These are phyloP conservation scores for Corbicula japonica DNA, from an alignment of 2,888 invertebrate species.

Conservation along the genomic window DNA sequence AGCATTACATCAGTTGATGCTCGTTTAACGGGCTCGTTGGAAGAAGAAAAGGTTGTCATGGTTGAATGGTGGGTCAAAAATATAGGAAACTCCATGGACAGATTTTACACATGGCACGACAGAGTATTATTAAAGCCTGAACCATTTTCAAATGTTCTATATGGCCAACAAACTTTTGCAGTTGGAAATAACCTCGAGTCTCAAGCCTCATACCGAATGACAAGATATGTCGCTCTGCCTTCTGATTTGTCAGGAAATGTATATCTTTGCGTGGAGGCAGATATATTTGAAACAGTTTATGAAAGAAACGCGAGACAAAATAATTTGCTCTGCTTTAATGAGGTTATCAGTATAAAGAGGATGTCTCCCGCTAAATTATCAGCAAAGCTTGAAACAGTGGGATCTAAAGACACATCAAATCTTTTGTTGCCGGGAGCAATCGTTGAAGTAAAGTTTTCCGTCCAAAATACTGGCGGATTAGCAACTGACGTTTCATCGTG, in stretches of 20 bases:
- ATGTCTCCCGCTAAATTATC: not conserved
- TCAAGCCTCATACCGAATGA: conserved; percentile 16
- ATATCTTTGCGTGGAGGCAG: conserved; percentile 32
- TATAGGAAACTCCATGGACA: conserved; percentile 35
- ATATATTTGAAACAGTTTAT: conserved; percentile 11
- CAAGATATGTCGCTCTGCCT: conserved; percentile 38
- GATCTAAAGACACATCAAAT: not conserved
- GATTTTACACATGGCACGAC: conserved; percentile 27
- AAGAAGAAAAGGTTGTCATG: not conserved
- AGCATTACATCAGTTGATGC: not conserved
- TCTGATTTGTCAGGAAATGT: conserved; percentile 22
- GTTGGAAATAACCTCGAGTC: conserved; percentile 16
- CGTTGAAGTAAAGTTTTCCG: conserved; percentile 8
- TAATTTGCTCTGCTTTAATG: conserved; percentile 17
- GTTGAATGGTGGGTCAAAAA: conserved; percentile 41
- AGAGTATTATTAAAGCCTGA: not conserved
- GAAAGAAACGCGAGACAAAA: conserved; percentile 32
- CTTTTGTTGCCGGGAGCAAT: conserved; percentile 4
- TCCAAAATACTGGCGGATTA: conserved; percentile 33
- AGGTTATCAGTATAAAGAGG: not conserved
- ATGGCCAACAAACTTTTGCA: conserved; percentile 2
- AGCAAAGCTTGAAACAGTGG: not conserved
- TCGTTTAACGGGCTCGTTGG: not conserved
- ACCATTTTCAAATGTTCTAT: not conserved
- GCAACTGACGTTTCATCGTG: conserved; percentile 16